These are phyloP conservation scores for Watersipora subatra DNA, from an alignment of 1,140 invertebrate species.

Conservation along the genomic window DNA sequence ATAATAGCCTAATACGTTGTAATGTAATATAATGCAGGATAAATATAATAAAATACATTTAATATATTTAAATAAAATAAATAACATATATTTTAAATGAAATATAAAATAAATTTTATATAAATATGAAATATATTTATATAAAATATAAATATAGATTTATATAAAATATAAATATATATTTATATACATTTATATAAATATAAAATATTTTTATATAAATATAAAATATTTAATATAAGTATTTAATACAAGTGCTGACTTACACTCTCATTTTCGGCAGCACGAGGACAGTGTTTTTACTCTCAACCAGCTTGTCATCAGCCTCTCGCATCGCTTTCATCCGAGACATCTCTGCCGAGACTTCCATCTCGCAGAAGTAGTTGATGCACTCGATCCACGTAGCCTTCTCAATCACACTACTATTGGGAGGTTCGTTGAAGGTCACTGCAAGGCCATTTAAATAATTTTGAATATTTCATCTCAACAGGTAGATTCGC, in stretches of 20 bases:
- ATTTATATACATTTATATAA: too few species aligned
- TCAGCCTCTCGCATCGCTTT: slow-evolving; percentile 18
- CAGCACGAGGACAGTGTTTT: slow-evolving; percentile 36
- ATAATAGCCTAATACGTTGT: too few species aligned
- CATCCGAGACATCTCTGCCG: slow-evolving; percentile 26
- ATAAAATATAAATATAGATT: too few species aligned
- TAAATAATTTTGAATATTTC: not conserved
- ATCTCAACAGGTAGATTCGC: not conserved
- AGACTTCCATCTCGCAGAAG: slow-evolving; percentile 36
- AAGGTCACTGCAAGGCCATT: slow-evolving; percentile 20
- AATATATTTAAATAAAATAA: too few species aligned
- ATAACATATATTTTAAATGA: too few species aligned
- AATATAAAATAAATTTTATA: too few species aligned
- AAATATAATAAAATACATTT: too few species aligned
- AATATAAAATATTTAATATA: too few species aligned
- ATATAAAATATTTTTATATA: too few species aligned
- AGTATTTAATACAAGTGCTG: not conserved
- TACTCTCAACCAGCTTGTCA: slow-evolving; percentile 9
- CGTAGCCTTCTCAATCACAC: slow-evolving; percentile 26
- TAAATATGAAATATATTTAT: too few species aligned
- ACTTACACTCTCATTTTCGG: slow-evolving; percentile 30
- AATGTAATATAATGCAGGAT: too few species aligned
- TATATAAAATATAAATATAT: too few species aligned
- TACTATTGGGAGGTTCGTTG: slow-evolving; percentile 21
- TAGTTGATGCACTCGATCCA: slow-evolving; percentile 36